phyloP scores from a whole-genome alignment of 1,140 invertebrate genomes.

The Dendroctonus valens region DNA sequence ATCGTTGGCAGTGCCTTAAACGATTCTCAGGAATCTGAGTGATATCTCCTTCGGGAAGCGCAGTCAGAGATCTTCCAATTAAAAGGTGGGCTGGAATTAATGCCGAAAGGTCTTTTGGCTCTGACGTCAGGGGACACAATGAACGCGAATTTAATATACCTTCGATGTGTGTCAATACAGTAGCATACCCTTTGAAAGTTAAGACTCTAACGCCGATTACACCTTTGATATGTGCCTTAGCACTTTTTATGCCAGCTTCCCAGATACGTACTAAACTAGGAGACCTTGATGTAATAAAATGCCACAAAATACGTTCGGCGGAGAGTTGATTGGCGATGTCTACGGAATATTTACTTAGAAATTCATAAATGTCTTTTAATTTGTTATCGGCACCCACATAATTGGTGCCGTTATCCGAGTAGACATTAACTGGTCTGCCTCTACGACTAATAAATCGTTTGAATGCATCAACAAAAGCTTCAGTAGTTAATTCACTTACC shows the following conservation, averaged over 20 bases:
- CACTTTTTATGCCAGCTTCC: conserved; percentile 45
- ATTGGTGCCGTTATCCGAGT: conserved; percentile 1
- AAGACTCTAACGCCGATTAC: conserved; percentile 26
- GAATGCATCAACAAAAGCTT: too few species aligned
- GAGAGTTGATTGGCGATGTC: conserved; percentile 8
- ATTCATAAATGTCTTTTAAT: conserved; percentile 13
- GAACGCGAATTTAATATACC: too few species aligned
- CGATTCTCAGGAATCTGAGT: conserved; percentile 46
- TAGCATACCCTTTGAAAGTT: conserved; percentile 42
- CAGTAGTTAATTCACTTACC: too few species aligned
- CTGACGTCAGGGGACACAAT: too few species aligned
- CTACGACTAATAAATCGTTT: too few species aligned
- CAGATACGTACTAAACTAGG: conserved; percentile 48
- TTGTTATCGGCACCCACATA: conserved; percentile 1
- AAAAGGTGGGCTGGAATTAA: conserved; percentile 40
- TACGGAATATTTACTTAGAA: conserved; percentile 7
- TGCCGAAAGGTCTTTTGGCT: conserved; percentile 43
- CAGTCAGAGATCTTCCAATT: not conserved
- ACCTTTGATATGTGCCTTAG: conserved; percentile 39
- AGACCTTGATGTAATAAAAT: conserved; percentile 39
- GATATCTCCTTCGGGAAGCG: conserved; percentile 41
- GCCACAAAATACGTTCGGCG: conserved; percentile 13
- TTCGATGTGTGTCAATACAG: conserved; percentile 32
- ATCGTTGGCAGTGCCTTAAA: conserved; percentile 38
- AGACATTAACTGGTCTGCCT: too few species aligned